These are phyloP conservation scores for Hippopotamus amphibius DNA, from an alignment of 2,113 vertebrate species.

Conservation along the genomic window DNA sequence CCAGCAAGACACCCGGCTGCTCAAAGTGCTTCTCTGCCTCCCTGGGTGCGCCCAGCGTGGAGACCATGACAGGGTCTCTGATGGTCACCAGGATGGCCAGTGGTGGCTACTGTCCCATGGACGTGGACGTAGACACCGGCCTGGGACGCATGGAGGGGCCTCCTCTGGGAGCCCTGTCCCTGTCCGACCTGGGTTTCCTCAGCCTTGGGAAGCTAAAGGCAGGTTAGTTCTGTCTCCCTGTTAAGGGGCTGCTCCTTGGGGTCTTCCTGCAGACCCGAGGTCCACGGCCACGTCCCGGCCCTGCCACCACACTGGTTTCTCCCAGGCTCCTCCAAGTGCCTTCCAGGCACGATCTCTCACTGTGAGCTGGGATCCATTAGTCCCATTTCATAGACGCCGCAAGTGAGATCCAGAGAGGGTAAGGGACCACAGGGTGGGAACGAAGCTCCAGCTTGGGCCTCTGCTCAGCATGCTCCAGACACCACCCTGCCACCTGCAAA, in stretches of 20 bases:
- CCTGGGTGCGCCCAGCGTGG: too few relatives aligned
- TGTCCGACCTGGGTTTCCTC: background rate
- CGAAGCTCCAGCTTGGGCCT: background rate
- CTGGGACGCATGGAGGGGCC: rapidly evolving
- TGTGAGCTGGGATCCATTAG: rapidly evolving
- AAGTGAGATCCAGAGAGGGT: background rate
- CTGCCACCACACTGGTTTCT: background rate
- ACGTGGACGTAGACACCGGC: rapidly evolving
- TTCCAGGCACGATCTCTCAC: background rate
- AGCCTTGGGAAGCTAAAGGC: background rate
- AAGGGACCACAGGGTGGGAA: background rate
- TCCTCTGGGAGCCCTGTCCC: background rate
- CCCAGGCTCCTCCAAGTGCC: background rate
- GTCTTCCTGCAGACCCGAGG: too few relatives aligned
- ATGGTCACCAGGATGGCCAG: background rate
- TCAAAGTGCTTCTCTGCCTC: background rate
- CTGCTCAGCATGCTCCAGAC: background rate
- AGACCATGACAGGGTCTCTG: background rate
- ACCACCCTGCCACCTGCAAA: rapidly evolving
- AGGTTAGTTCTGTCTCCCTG: too few relatives aligned
- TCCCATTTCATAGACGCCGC: background rate
- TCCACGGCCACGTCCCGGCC: background rate
- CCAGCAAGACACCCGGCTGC: background rate
- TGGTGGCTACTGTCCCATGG: background rate
- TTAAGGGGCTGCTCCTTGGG: background rate